phyloP scores from a whole-genome alignment of 2,797 vertebrate genomes.

The Enteromius viviparus region DNA sequence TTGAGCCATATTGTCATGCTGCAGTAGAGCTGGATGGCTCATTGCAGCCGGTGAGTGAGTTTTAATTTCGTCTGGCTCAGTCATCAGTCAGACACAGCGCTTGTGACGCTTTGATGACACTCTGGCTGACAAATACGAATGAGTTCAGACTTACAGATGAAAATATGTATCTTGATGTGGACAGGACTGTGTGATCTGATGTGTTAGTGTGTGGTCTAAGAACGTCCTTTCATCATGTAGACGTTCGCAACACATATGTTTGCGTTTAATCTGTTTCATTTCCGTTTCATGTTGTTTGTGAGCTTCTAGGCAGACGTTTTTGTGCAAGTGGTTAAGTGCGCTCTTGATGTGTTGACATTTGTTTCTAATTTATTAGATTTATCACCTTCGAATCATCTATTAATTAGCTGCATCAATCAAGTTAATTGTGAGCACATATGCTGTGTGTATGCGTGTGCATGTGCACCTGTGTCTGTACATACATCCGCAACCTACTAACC shows the following conservation, averaged over 20 bases:
- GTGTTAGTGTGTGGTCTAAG: not conserved
- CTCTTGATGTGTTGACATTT: slow-evolving; percentile 24
- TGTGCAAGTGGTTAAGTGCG: slow-evolving; percentile 13
- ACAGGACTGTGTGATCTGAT: not conserved
- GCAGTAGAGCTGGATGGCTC: slow-evolving; percentile 17
- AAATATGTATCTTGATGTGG: not conserved
- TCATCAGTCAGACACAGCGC: slow-evolving; percentile 14
- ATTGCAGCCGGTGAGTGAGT: slow-evolving; percentile 33
- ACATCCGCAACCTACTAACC: slow-evolving; percentile 14
- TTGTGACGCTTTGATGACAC: not conserved
- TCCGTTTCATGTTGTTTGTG: slow-evolving; percentile 23
- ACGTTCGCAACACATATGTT: slow-evolving; percentile 4
- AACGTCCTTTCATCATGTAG: not conserved
- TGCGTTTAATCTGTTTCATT: slow-evolving; percentile 32
- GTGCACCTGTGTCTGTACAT: slow-evolving; percentile 9
- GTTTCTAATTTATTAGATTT: slow-evolving; percentile 42
- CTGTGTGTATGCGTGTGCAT: not conserved
- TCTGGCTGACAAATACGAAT: not conserved
- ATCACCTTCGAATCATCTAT: not conserved
- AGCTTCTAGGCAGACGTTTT: slow-evolving; percentile 2
- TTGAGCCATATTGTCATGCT: slow-evolving; percentile 24
- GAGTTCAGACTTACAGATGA: not conserved
- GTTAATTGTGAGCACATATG: slow-evolving; percentile 18
- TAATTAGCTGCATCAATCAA: slow-evolving; percentile 20
- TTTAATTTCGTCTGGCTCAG: slow-evolving; percentile 33